Conservation (phyloP, 1,140 invertebrate genomes). For the Leptinotarsa undecemlineata region DNA sequence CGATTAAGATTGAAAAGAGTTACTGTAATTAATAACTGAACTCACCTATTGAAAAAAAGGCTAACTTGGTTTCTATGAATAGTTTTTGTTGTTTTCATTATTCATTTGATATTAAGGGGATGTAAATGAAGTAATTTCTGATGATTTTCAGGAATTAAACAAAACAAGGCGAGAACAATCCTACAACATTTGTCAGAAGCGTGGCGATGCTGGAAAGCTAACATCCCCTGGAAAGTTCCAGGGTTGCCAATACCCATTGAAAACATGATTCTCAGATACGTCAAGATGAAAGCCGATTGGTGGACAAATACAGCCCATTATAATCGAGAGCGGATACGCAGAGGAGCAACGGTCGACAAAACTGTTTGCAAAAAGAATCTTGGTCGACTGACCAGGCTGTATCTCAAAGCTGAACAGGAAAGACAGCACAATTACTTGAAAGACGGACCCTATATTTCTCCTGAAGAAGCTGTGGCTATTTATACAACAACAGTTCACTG, state of each 20-base stretch:
- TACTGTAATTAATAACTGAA: too few species aligned
- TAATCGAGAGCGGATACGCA: slow-evolving; percentile 93
- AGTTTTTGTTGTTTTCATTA: too few species aligned
- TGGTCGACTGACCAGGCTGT: slow-evolving; percentile 92
- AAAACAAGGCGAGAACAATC: slow-evolving; percentile 98
- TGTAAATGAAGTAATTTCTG: neutral
- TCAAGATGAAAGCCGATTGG: slow-evolving; percentile 99
- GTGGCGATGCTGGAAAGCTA: slow-evolving; percentile 99
- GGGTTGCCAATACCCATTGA: slow-evolving; percentile 98
- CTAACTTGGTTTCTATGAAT: too few species aligned
- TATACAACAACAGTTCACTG: slow-evolving; percentile 99
- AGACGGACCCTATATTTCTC: slow-evolving; percentile 98
- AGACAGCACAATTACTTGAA: slow-evolving; percentile 98
- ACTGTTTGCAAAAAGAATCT: slow-evolving; percentile 99
- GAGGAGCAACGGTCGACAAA: slow-evolving; percentile 96
- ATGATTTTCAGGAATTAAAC: slow-evolving; percentile 78
- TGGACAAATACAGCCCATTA: slow-evolving; percentile 99
- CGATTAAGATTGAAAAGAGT: too few species aligned
- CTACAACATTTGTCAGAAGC: slow-evolving; percentile 98
- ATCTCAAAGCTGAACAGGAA: slow-evolving; percentile 98
- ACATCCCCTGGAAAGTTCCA: slow-evolving; percentile 99
- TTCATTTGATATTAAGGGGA: too few species aligned
- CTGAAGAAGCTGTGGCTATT: slow-evolving; percentile 99
- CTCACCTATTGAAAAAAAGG: too few species aligned
- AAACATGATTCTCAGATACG: slow-evolving; percentile 99